Evolutionary conservation across 1,140 invertebrate species (phyloP).

Genomic region (Drosophila melanica): DNA sequence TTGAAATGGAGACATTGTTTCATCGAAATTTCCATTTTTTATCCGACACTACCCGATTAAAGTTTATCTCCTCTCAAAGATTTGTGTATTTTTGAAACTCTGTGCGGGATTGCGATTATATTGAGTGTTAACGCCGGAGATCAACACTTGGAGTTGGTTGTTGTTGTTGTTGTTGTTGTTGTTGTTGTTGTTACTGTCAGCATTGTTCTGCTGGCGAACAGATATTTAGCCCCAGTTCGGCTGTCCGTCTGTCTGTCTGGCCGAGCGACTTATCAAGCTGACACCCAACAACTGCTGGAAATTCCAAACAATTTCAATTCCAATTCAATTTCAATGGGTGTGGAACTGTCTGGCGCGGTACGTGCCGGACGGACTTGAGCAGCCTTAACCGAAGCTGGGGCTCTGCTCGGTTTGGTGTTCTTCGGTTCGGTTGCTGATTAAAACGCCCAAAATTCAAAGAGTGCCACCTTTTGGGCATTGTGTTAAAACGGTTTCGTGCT

Average conservation of each 20-base stretch:
- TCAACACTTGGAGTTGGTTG: slow-evolving; percentile 9
- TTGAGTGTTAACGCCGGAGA: slow-evolving; percentile 33
- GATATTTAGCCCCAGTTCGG: background rate
- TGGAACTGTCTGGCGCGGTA: slow-evolving; percentile 16
- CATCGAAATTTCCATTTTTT: background rate
- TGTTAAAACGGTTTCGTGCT: slow-evolving; percentile 52
- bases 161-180: background rate
- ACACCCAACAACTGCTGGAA: slow-evolving; percentile 77
- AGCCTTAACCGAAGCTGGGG: background rate
- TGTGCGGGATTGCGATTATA: too few relatives aligned
- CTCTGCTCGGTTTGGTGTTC: background rate
- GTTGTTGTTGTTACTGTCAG: background rate
- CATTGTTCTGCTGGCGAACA: slow-evolving; percentile 32
- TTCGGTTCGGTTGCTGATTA: slow-evolving; percentile 48
- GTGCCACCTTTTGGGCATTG: slow-evolving; percentile 46
- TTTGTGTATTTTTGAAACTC: too few relatives aligned
- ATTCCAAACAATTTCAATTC: slow-evolving; percentile 71
- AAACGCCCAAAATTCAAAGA: slow-evolving; percentile 62
- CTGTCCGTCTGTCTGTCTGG: slow-evolving; percentile 3
- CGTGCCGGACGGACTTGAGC: background rate
- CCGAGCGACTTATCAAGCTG: slow-evolving; percentile 69
- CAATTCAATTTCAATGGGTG: slow-evolving; percentile 59
- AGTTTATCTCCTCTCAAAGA: too few relatives aligned
- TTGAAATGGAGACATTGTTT: too few relatives aligned
- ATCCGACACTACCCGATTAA: too few relatives aligned